Percentiles rank a stretch among this genome's conserved stretches.
These are phyloP conservation scores for Selenia dentaria DNA, from an alignment of 2,888 invertebrate species.

Conservation along the genomic window DNA sequence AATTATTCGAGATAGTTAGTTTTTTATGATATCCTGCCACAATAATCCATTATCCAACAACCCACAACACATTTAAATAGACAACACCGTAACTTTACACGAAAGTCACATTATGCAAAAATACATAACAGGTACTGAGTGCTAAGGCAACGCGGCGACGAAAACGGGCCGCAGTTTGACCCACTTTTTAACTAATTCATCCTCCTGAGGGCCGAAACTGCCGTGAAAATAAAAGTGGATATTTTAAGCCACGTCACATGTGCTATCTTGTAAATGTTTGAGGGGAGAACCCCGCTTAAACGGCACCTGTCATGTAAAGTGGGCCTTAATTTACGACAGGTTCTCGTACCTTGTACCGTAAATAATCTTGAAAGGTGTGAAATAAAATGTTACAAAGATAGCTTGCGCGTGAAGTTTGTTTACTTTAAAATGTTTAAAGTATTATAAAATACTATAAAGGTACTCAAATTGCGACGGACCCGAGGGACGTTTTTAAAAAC, in stretches of 20 bases:
- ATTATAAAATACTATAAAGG: no score
- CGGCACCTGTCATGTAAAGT: slow-evolving; percentile 28
- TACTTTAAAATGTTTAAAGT: no score
- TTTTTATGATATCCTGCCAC: no score
- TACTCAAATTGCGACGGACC: no score
- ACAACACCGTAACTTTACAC: background rate
- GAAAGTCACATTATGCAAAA: slow-evolving; percentile 48
- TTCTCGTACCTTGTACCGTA: slow-evolving; percentile 3
- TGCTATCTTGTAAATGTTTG: slow-evolving; percentile 35
- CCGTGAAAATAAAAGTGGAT: slow-evolving; percentile 49
- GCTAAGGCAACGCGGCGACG: slow-evolving; percentile 22
- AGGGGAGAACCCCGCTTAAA: slow-evolving; percentile 31
- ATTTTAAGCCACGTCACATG: slow-evolving; percentile 39
- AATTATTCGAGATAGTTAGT: no score
- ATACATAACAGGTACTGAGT: slow-evolving; percentile 36
- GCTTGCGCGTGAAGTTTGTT: background rate
- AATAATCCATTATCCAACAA: no score
- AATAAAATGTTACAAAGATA: slow-evolving; percentile 7
- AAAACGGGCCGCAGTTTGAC: slow-evolving; percentile 48
- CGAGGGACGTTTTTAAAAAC: no score
- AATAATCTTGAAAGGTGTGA: slow-evolving; percentile 11
- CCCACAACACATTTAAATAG: no score
- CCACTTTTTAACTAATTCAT: slow-evolving; percentile 71
- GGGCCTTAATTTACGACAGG: slow-evolving; percentile 25
- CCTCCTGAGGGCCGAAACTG: slow-evolving; percentile 46